phyloP scores from a whole-genome alignment of 2,113 vertebrate genomes.

The Hypanus sabinus region DNA sequence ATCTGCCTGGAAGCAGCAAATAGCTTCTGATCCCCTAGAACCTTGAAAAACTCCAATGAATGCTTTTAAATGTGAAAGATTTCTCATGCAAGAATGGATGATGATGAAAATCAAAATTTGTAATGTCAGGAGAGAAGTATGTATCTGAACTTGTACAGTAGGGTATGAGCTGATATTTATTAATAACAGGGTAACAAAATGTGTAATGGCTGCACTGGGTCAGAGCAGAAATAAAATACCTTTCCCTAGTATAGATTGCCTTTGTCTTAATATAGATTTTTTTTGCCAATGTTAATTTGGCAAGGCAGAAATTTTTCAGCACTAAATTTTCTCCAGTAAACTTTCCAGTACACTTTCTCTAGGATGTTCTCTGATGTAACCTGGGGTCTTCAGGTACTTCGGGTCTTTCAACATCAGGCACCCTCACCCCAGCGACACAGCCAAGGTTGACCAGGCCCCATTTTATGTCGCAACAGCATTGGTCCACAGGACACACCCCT shows the following conservation, averaged over 20 bases:
- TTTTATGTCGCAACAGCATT: no score
- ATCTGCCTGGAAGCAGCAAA: neutral
- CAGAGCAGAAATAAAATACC: neutral
- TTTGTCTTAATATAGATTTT: neutral
- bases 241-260: neutral
- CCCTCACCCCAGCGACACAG: no score
- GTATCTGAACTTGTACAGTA: neutral
- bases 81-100: neutral
- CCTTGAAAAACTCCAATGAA: neutral
- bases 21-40: neutral
- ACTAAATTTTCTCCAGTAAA: neutral
- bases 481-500: no score
- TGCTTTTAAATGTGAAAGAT: neutral
- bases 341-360: neutral
- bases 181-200: neutral
- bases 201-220: neutral
- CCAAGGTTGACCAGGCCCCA: no score
- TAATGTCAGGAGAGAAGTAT: neutral
- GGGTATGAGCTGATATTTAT: neutral
- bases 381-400: no score
- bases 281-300: neutral
- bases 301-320: neutral
- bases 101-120: neutral
- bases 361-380: neutral
- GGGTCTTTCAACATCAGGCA: no score